Base-by-base conservation (phyloP, 64 coral and sea anemone genomes). In the Dendrophyllia cribrosa region DNA sequence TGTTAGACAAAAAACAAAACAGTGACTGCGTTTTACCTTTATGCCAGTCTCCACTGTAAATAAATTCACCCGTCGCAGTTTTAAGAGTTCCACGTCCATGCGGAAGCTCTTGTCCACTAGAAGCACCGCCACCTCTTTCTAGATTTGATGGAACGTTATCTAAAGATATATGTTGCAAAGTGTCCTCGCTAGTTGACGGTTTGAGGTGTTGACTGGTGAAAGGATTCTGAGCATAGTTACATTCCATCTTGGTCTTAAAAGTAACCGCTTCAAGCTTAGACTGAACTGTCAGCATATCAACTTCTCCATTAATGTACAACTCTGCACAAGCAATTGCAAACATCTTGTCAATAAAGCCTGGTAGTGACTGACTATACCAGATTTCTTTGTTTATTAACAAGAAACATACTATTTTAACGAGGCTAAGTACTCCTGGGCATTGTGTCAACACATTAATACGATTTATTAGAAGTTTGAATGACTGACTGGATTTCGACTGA, bases 11-110 rank as follows among this genome's bases (percentile, higher is more conserved):
- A 2, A 34, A 34, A 43, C 20, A 71, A 5, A 23, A n/a, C 7
- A 6, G 20, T 14, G 7, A 22, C 68, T 43, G 20, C 68, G 20
- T 43, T 23, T 58, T 59, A 83, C 89, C 89, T 81, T 72, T 91
- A 4, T 12, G 20, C 89, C 89, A 91, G 20, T 64, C 76, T 59
- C 89, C 89, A 13, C n/a, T 46, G 51, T 91, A 91, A 7, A 91
- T 45, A 13, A 91, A 16, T 51, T 82, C 45, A 17, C 89, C 89
- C 21, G 48, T 22, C 20, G 51, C 1, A 72, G 23, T 72, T 80
- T 69, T 80, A 44, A 91, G 77, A 16, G 19, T 91, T 19, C 89
- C 89, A 10, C 50, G 15, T 19, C 89, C 89, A 50, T 91, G 65
- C 4, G 89, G 89, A 53, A 91, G n/a, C 2, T 88, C 44, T 15